Evolutionary conservation across 1,140 invertebrate species (phyloP).

Genomic region (Dysdera silvatica): DNA sequence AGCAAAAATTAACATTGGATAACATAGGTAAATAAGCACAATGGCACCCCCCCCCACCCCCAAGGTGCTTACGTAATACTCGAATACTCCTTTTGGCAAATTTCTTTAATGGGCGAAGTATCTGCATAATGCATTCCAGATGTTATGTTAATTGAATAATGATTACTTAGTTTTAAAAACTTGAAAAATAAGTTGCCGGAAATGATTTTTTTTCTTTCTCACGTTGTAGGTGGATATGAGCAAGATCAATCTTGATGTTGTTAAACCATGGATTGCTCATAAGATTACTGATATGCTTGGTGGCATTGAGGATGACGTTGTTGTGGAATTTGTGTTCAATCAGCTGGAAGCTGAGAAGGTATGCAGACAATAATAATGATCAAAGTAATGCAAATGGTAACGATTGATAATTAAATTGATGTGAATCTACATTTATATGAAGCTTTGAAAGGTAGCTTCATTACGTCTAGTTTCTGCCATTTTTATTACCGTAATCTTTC

Average conservation of each 20-base stretch:
- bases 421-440: no score
- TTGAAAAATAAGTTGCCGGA: neutral
- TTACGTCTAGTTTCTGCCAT: no score
- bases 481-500: no score
- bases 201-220: conserved; percentile 38
- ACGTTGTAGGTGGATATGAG: conserved; percentile 98
- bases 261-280: conserved; percentile 98
- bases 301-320: conserved; percentile 93
- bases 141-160: conserved; percentile 8
- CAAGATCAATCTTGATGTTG: conserved; percentile 93
- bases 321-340: conserved; percentile 98
- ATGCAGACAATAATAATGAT: neutral
- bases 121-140: neutral
- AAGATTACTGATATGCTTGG: conserved; percentile 88
- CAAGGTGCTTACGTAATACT: no score
- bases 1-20: no score
- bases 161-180: neutral
- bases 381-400: neutral
- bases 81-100: neutral
- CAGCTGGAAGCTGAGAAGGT: conserved; percentile 88
- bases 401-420: neutral
- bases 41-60: no score
- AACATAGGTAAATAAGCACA: no score
- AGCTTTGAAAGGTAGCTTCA: no score
- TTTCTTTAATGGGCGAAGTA: conserved; percentile 3